phyloP scores from a whole-genome alignment of 2,888 invertebrate species.

The Salticus scenicus region DNA sequence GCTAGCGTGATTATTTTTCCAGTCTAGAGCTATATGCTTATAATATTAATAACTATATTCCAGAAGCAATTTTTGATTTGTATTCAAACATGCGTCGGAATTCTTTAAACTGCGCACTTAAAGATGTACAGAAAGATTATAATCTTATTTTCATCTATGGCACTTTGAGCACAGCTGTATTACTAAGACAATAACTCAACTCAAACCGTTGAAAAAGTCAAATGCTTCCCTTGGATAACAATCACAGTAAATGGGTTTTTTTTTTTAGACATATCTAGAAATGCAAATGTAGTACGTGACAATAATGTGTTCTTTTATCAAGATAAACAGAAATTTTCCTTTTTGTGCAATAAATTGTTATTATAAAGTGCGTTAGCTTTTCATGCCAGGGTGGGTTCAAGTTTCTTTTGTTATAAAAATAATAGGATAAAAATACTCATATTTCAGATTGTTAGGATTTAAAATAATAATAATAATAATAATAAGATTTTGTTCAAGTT shows the following conservation, averaged over 20 bases:
- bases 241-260: background rate
- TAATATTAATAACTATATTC: no score
- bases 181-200: background rate
- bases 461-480: no score
- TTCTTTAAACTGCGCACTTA: background rate
- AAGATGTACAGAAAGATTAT: background rate
- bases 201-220: background rate
- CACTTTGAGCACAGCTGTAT: background rate
- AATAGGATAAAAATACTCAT: no score
- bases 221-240: background rate
- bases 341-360: background rate
- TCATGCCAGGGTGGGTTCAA: constrained; percentile 29
- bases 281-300: constrained; percentile 61
- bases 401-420: no score
- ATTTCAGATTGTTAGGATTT: no score
- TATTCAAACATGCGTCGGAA: background rate
- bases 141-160: background rate
- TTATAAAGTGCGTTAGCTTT: background rate
- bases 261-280: background rate
- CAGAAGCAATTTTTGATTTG: no score
- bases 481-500: no score
- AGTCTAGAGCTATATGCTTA: no score
- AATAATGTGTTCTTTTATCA: constrained; percentile 35
- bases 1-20: no score
- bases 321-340: background rate